Evolutionary conservation across 2,797 vertebrate genomes (phyloP).

Genomic region (Pangasius larnaudii): DNA sequence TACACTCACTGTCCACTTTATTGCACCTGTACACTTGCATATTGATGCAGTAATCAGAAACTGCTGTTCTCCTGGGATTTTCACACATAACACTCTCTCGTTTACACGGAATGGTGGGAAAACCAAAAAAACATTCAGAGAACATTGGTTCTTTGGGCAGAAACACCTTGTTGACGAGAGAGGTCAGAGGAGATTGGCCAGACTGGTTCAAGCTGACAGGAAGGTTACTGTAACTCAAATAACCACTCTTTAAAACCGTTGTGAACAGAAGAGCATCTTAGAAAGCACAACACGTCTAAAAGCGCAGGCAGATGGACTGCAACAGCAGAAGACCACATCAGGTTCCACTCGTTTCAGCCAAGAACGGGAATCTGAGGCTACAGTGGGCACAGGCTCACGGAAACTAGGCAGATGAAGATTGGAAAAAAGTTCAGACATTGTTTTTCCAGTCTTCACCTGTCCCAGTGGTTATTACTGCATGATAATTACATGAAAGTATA

Average conservation of each 20-base stretch:
- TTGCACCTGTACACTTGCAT: not conserved
- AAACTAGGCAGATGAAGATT: not conserved
- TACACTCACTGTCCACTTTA: not conserved
- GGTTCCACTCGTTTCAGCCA: not conserved
- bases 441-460: not conserved
- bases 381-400: not conserved
- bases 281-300: not conserved
- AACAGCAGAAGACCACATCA: not conserved
- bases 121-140: not conserved
- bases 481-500: not conserved
- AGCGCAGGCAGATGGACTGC: not conserved
- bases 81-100: not conserved
- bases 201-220: not conserved
- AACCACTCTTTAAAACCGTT: not conserved
- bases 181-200: not conserved
- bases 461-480: not conserved
- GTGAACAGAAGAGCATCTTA: not conserved
- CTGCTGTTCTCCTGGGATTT: not conserved
- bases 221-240: not conserved
- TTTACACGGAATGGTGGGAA: not conserved
- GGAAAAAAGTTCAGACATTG: not conserved
- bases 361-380: not conserved
- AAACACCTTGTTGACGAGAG: not conserved
- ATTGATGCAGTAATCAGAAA: not conserved
- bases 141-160: not conserved